Base-by-base conservation (phyloP, 2,888 invertebrate species). In the Ferdinandea cuprea region DNA sequence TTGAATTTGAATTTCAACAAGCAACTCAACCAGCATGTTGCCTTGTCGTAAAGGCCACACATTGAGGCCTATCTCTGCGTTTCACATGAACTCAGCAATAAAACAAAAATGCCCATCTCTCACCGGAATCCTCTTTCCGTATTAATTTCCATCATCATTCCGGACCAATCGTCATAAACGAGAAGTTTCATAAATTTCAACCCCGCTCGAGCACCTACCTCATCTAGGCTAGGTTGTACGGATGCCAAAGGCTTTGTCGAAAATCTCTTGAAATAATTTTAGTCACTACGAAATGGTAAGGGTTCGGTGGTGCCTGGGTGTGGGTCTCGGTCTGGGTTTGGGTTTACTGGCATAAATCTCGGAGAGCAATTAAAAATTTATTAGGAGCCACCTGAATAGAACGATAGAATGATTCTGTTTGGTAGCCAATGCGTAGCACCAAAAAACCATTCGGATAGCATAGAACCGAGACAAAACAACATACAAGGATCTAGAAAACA, bases 121-220 rank as follows among this genome's bases (percentile, higher is more conserved):
- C 35, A 54, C 40, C 42, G 13, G 54, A 40, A 71, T 71, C 59
- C 58, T 46, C 58, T 58, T 68, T 65, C 44, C 32, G 52, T 58
- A 80, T 65, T 76, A 37, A 52, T 80, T 69, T 46, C 35, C 44
- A 66, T 73, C 63, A 73, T 61, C 42, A 32, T 32, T 15, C 32
- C 13, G 17, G 17, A 19, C 42, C 42, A 72, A 40, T 59, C 58
- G 28, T 76, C 40, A 52, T 71, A 58, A 73, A 50, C 50, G 32
- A 44, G 2, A 28, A 56, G 13, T 7, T 46, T 54, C 54, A 15
- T 35, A 52, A 52, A 44, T 50, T 42, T 28, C 9, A 19, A 17
- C 11, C 3, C 25, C 15, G 19, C 3, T 44, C 32, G 42, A 30
- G n/a, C n/a, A n/a, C 7, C 13, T 48, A 32, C n/a, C 11, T 52